Base-by-base conservation (phyloP, 2,797 vertebrate species). In the Hypotaenidia okinawae region DNA sequence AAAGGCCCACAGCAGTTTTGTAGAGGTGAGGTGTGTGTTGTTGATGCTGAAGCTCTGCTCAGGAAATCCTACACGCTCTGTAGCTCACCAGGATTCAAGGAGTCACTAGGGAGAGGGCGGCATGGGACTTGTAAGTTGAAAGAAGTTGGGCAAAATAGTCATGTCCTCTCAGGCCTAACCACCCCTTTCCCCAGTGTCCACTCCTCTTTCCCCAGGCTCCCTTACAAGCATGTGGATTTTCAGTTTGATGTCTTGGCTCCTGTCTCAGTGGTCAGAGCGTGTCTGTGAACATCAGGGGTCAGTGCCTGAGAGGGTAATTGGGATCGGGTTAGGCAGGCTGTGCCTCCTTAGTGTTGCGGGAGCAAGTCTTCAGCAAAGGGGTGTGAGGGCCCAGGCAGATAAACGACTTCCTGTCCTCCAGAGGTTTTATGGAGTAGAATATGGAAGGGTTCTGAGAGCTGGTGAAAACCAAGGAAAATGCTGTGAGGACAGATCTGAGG, bases 61-160 rank as follows among this genome's bases (percentile, higher is more conserved):
- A 6, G 54, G 55, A 27, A 62, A 33, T 7, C 24, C 21, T 24
- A 3, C 2, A 0, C 0, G 1, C 51, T 67, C 23, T 55, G 23
- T 24, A 30, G 33, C 11, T 86, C 30, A 11, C 10, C 49, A 55
- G 47, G 24, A 7, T 13, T 9, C 11, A 4, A 16, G 35, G 43
- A 24, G 14, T 15, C 30, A 1, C 23, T 13, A 9, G 13, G 16
- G 5, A 6, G 19, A 22, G 61, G 41, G 25, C 67, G 75, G 16
- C 12, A 3, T 3, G 17, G 23, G 61, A 37, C 55, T 39, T 66
- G 45, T 45, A 30, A 23, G 39, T 61, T 32, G 58, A 18, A 41
- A 55, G 52, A 45, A 41, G 25, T 49, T 16, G 32, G 41, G 45
- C 18, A 16, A 22, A 59, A 41, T 10, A 14, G 23, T 23, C 14